Percentiles rank a stretch among this genome's conserved stretches.
phyloP scores from a whole-genome alignment of 2,888 invertebrate genomes.

The Colletes collaris region DNA sequence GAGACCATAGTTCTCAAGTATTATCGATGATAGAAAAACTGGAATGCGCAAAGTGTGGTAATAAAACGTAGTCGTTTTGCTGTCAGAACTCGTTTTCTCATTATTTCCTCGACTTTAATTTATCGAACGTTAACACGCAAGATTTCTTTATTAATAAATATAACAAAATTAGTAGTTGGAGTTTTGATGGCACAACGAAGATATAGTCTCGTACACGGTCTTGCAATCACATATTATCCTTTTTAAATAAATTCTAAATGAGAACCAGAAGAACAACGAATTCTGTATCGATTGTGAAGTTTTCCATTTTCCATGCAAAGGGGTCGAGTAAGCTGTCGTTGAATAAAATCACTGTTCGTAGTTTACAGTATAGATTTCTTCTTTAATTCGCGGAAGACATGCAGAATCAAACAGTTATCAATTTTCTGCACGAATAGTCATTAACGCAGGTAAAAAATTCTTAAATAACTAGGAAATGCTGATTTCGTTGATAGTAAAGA shows the following conservation, averaged over 20 bases:
- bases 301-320: not conserved
- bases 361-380: too few species aligned
- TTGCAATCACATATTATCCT: not conserved
- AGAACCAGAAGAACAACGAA: too few species aligned
- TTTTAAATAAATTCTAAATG: not conserved
- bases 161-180: not conserved
- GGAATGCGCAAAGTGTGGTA: not conserved
- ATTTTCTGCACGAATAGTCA: too few species aligned
- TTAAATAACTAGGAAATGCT: too few species aligned
- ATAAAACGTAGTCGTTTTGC: not conserved
- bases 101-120: not conserved
- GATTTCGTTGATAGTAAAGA: too few species aligned
- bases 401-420: too few species aligned
- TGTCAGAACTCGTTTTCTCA: not conserved
- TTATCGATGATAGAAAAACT: not conserved
- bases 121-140: not conserved
- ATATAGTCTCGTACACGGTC: slow-evolving; percentile 1
- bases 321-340: not conserved
- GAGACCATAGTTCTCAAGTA: not conserved
- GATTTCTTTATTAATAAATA: too few species aligned
- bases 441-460: too few species aligned
- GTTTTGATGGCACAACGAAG: not conserved
- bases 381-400: too few species aligned
- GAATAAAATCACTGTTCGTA: not conserved
- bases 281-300: too few species aligned